phyloP scores from a whole-genome alignment of 2,888 invertebrate genomes.

The Oxyteleia sp. region DNA sequence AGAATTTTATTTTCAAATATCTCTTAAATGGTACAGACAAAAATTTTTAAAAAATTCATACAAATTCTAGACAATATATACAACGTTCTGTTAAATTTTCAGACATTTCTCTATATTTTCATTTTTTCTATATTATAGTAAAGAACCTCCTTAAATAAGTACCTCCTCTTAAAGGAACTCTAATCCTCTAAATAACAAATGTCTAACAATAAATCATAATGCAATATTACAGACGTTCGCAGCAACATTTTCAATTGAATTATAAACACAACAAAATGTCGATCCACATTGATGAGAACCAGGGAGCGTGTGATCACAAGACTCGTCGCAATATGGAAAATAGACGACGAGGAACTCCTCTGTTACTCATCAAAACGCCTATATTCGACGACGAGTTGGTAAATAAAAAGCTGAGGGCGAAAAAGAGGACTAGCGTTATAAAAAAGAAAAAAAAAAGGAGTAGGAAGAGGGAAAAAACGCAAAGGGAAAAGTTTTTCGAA shows the following conservation, averaged over 20 bases:
- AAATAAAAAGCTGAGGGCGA: conserved; percentile 36
- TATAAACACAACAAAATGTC: conserved; percentile 37
- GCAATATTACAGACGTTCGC: conserved; percentile 3
- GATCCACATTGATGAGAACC: conserved; percentile 18
- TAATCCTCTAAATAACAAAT: too few species aligned
- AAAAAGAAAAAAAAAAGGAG: neutral
- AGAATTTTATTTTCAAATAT: too few species aligned
- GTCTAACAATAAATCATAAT: neutral
- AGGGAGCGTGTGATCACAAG: conserved; percentile 30
- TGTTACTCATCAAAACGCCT: conserved; percentile 42
- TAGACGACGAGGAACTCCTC: conserved; percentile 18
- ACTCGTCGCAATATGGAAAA: conserved; percentile 35
- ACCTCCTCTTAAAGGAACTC: too few species aligned
- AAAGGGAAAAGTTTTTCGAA: conserved; percentile 71
- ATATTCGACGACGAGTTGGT: conserved; percentile 26
- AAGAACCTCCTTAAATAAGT: too few species aligned
- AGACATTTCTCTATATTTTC: too few species aligned
- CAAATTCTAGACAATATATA: too few species aligned
- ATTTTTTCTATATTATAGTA: too few species aligned
- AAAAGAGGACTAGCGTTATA: neutral
- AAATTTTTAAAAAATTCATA: too few species aligned
- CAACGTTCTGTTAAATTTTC: too few species aligned
- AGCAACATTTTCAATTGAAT: conserved; percentile 19
- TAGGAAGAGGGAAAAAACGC: conserved; percentile 13
- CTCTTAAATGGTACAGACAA: too few species aligned